Percentiles rank a stretch among this genome's conserved stretches.
Evolutionary conservation across 2,797 vertebrate genomes (phyloP).

Genomic region (Choloepus didactylus): DNA sequence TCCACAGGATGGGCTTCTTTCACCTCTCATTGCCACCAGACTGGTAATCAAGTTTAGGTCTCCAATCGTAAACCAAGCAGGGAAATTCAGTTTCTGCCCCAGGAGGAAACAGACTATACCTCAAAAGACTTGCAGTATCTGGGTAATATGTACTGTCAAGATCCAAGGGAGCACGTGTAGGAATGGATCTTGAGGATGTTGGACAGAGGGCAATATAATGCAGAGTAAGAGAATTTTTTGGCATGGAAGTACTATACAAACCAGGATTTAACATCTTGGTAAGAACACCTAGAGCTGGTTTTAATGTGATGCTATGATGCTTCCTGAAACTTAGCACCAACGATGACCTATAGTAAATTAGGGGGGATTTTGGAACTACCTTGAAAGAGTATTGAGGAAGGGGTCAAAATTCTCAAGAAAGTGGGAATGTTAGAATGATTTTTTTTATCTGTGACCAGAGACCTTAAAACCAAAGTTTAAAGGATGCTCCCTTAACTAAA

Average conservation of each 20-base stretch:
- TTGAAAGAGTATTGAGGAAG: neutral
- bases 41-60: neutral
- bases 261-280: neutral
- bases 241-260: neutral
- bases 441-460: neutral
- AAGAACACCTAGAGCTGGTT: neutral
- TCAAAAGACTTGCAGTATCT: neutral
- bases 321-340: neutral
- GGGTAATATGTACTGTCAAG: too few species aligned
- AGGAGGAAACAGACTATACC: neutral
- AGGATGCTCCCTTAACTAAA: neutral
- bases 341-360: neutral
- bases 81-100: slow-evolving; percentile 7
- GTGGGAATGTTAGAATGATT: neutral
- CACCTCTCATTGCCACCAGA: neutral
- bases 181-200: neutral
- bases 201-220: neutral
- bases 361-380: neutral
- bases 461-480: neutral
- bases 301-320: too few species aligned
- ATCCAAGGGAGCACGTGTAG: neutral
- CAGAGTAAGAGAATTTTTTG: neutral
- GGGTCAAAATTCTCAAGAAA: neutral
- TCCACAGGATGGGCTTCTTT: neutral
- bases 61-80: neutral